Conservation (phyloP, 2,888 invertebrate species). For the Rhopalosiphum nymphaeae region DNA sequence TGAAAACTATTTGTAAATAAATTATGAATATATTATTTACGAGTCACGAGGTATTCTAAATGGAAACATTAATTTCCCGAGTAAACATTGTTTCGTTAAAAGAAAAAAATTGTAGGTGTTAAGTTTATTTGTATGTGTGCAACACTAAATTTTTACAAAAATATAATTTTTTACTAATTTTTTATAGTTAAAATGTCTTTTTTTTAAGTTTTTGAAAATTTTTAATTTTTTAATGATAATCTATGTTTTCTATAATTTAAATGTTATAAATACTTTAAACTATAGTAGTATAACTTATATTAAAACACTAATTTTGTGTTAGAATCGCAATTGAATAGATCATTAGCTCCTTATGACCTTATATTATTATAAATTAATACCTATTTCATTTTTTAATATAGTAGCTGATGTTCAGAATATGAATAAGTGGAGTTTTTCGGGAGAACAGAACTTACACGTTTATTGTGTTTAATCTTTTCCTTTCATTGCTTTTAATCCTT, state of each 20-base stretch:
- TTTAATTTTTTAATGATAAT: not conserved
- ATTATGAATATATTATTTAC: not conserved
- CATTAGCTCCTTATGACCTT: not conserved
- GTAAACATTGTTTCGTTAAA: not conserved
- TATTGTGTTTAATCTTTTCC: conserved; percentile 24
- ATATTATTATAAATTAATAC: not conserved
- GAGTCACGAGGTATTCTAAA: not conserved
- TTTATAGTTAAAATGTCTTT: too few species aligned
- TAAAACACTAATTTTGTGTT: not conserved
- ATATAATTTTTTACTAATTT: too few species aligned
- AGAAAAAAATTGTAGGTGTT: not conserved
- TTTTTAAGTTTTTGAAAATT: too few species aligned
- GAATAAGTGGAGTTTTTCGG: conserved; percentile 2
- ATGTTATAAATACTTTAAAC: not conserved
- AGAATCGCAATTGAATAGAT: not conserved
- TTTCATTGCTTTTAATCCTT: conserved; percentile 23
- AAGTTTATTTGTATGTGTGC: too few species aligned
- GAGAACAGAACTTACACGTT: not conserved
- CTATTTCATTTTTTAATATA: not conserved
- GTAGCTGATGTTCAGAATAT: not conserved
- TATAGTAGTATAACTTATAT: not conserved
- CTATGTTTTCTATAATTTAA: not conserved
- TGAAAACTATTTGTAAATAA: too few species aligned
- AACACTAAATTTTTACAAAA: too few species aligned
- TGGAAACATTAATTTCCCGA: not conserved